A percentile compares a stretch with the other conserved stretches of the same genome.
These are phyloP conservation scores for Spea hammondii DNA, from an alignment of 2,797 vertebrate species.

Conservation along the genomic window DNA sequence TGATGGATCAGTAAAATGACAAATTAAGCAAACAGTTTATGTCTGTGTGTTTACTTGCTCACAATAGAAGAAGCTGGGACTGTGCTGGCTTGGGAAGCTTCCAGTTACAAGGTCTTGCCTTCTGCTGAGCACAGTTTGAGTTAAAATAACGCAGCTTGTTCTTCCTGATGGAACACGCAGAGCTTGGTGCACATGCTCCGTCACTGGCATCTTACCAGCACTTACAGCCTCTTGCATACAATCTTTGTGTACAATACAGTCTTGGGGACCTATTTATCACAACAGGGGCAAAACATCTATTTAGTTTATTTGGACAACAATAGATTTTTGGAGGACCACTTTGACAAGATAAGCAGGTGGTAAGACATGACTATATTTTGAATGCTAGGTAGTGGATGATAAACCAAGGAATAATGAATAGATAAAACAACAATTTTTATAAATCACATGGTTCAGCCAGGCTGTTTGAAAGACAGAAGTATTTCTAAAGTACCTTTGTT, in stretches of 20 bases:
- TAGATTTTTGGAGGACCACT: neutral
- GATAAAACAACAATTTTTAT: too few species aligned
- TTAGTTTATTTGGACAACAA: neutral
- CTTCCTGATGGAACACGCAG: slow-evolving; percentile 67
- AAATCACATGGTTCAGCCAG: too few species aligned
- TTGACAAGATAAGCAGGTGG: neutral
- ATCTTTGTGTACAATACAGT: neutral
- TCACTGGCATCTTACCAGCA: slow-evolving; percentile 63
- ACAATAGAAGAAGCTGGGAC: slow-evolving; percentile 62
- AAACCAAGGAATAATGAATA: too few species aligned
- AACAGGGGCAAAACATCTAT: neutral
- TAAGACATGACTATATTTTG: neutral
- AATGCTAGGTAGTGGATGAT: too few species aligned
- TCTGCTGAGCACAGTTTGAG: slow-evolving; percentile 72
- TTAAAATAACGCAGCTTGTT: slow-evolving; percentile 72
- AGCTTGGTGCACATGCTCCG: slow-evolving; percentile 61
- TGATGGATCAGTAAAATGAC: slow-evolving; percentile 36
- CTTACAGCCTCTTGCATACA: slow-evolving; percentile 56
- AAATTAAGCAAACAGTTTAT: slow-evolving; percentile 48
- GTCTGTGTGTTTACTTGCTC: slow-evolving; percentile 39
- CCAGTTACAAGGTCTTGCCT: slow-evolving; percentile 74
- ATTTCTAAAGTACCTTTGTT: too few species aligned
- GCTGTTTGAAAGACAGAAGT: too few species aligned
- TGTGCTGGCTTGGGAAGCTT: slow-evolving; percentile 65
- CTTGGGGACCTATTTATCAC: neutral